These are phyloP conservation scores for Pilophorus perplexus DNA, from an alignment of 2,888 invertebrate species.

Conservation along the genomic window DNA sequence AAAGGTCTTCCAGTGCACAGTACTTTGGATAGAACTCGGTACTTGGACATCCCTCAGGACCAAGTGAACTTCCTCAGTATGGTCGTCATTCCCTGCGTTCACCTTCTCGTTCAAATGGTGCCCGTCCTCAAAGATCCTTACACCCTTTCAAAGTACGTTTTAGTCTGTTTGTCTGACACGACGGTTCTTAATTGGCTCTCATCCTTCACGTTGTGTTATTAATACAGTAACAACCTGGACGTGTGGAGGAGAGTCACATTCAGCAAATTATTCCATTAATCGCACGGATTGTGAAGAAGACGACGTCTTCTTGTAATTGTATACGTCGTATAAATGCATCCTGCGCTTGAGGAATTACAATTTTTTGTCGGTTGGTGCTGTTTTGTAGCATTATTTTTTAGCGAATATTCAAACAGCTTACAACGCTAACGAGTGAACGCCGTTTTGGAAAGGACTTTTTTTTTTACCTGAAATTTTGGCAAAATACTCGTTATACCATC, in stretches of 20 bases:
- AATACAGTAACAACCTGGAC: conserved; percentile 23
- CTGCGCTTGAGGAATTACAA: too few relatives aligned
- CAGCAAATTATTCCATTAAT: conserved; percentile 27
- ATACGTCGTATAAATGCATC: too few relatives aligned
- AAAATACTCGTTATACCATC: too few relatives aligned
- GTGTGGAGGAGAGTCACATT: conserved; percentile 26
- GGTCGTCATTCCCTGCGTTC: conserved; percentile 59
- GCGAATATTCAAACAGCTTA: too few relatives aligned
- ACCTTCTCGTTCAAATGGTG: conserved; percentile 35
- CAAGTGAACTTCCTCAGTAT: conserved; percentile 63
- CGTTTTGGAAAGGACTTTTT: too few relatives aligned
- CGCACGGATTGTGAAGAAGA: too few relatives aligned
- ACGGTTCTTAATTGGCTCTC: conserved; percentile 26
- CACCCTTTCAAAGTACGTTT: conserved; percentile 12
- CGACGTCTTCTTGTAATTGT: background rate
- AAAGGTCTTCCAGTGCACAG: conserved; percentile 19
- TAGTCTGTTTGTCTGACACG: conserved; percentile 16
- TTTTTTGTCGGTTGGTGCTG: too few relatives aligned
- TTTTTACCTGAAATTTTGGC: too few relatives aligned
- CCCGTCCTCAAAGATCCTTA: conserved; percentile 37
- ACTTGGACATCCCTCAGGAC: conserved; percentile 60
- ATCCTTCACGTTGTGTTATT: background rate
- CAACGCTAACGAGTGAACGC: too few relatives aligned
- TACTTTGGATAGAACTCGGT: conserved; percentile 61
- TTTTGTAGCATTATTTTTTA: too few relatives aligned